Base-by-base conservation (phyloP, 2,888 invertebrate species). In the Diabrotica balteata region DNA sequence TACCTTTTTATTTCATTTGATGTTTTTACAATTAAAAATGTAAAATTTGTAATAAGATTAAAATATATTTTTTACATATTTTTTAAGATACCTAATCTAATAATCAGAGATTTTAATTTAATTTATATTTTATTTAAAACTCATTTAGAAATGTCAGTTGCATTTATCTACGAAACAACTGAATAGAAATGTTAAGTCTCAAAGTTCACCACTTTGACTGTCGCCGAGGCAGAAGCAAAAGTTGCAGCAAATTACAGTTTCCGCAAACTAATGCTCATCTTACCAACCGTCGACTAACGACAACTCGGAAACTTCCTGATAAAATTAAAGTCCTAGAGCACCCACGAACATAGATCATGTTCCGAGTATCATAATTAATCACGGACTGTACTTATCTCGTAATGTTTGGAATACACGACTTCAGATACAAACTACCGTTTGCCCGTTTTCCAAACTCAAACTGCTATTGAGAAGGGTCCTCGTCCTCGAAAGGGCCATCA, bases 301-400 rank as follows among this genome's bases (percentile, higher is more conserved):
- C 59, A n/a, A 8, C 49, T 49, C 47, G 32, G 42, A 54, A 70
- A 70, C 59, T 63, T 63, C 53, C 68, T 62, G 52, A 60, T 63
- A 63, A 64, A 66, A 63, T 68, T 66, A 52, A 54, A 63, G 59
- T 63, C 59, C 22, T 47, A 44, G 47, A 55, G 55, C 55, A 53
- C 59, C 63, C 59, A 52, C 63, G 47, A 64, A 63, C 64, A 55
- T 58, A 71, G 71, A 68, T 68, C 68, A 71, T 66, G 68, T 71
- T 32, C 71, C 64, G 63, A 55, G 66, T 63, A 63, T 61, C 61
- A 71, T 67, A 71, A 71, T 71, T 71, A 71, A 71, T 71, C 68
- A 71, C 65, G 32, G 54, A 59, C 55, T 43, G 52, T 66, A 67
- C 70, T 67, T 70, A 70, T 70, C 70, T 67, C 57, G 59, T 63